A percentile compares a stretch with the other conserved stretches of the same genome.
Evolutionary conservation across 2,113 vertebrate species (phyloP).

Genomic region (Haemorhous mexicanus): DNA sequence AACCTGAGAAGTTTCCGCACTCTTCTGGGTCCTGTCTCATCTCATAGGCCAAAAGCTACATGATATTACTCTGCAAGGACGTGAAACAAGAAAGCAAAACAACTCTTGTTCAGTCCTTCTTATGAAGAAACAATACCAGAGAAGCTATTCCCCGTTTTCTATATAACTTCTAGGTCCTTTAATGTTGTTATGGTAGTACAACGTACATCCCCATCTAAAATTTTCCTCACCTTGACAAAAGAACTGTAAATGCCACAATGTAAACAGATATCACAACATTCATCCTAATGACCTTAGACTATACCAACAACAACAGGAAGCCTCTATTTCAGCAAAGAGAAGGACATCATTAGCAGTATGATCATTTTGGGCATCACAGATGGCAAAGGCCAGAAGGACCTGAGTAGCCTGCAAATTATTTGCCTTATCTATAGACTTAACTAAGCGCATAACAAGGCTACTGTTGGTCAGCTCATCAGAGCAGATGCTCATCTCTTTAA

Average conservation of each 20-base stretch:
- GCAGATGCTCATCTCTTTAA: not conserved
- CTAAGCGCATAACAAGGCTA: not conserved
- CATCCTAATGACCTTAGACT: not conserved
- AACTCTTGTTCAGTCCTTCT: not conserved
- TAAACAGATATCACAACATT: not conserved
- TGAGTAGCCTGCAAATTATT: not conserved
- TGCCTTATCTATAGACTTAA: not conserved
- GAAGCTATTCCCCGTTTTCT: not conserved
- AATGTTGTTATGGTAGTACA: not conserved
- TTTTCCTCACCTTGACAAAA: not conserved
- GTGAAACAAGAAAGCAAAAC: not conserved
- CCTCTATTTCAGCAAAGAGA: not conserved
- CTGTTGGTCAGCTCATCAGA: not conserved
- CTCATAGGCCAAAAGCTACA: not conserved
- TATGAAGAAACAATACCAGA: not conserved
- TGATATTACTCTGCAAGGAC: not conserved
- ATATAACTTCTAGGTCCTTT: not conserved
- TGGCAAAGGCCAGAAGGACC: not conserved
- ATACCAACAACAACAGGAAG: not conserved
- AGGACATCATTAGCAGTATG: not conserved
- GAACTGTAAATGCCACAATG: not conserved
- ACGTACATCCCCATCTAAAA: not conserved
- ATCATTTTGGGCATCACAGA: not conserved
- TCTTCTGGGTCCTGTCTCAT: not conserved
- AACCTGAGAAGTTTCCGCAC: not conserved